A percentile compares a stretch with the other conserved stretches of the same genome.
These are phyloP conservation scores for Antheraea pernyi DNA, from an alignment of 1,140 invertebrate species.

Conservation along the genomic window DNA sequence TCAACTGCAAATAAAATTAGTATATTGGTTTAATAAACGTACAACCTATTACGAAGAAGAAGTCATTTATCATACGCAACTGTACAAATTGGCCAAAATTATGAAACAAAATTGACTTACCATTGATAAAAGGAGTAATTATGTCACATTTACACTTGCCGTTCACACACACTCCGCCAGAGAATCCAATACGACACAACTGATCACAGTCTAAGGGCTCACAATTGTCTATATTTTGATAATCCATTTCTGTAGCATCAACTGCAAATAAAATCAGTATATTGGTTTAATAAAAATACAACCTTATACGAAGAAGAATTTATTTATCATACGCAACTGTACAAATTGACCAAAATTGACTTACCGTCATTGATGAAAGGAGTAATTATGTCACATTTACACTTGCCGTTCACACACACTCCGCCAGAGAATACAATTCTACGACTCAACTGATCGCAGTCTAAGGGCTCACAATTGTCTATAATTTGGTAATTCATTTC, in stretches of 20 bases:
- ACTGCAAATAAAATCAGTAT: background rate
- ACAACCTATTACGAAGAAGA: background rate
- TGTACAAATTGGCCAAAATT: background rate
- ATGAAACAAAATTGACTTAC: background rate
- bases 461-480: constrained; percentile 5
- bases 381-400: constrained; percentile 25
- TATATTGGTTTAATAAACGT: background rate
- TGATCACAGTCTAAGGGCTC: background rate
- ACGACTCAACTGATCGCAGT: constrained; percentile 20
- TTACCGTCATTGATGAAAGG: no score
- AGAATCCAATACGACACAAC: constrained; percentile 18
- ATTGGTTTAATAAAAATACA: background rate
- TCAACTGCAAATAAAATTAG: background rate
- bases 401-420: constrained; percentile 17
- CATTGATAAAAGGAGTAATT: background rate
- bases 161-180: constrained; percentile 24
- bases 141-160: constrained; percentile 15
- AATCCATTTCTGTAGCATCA: background rate
- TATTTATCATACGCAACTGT: no score
- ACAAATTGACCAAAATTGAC: background rate
- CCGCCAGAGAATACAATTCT: constrained; percentile 17
- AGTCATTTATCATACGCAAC: background rate
- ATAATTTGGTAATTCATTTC: background rate
- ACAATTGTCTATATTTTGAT: background rate
- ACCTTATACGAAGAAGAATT: no score